Evolutionary conservation across 2,888 invertebrate species (phyloP).

Genomic region (Cotesia congregata): DNA sequence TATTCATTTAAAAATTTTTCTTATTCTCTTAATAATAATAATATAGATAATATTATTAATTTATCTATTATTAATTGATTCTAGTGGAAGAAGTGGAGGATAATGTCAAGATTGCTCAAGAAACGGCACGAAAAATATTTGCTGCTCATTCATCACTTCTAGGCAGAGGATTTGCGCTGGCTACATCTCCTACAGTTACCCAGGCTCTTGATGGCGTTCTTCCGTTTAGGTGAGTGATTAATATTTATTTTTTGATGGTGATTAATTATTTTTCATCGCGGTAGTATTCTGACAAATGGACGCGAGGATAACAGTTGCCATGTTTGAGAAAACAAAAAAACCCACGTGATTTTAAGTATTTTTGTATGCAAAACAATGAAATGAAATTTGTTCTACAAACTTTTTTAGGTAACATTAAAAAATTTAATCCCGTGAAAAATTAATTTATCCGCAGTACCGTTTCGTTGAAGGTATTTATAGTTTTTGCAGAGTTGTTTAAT

Average conservation of each 20-base stretch:
- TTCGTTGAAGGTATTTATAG: neutral
- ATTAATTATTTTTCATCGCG: neutral
- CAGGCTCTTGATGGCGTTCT: conserved; percentile 92
- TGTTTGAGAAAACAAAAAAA: neutral
- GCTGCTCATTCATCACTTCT: conserved; percentile 82
- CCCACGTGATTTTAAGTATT: neutral
- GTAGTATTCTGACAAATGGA: neutral
- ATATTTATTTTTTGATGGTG: conserved; percentile 7
- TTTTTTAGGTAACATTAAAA: neutral
- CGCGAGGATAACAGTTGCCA: neutral
- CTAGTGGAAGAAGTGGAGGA: conserved; percentile 79
- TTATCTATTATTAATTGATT: conserved; percentile 22
- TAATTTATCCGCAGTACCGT: neutral
- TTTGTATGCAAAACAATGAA: neutral
- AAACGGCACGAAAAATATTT: conserved; percentile 70
- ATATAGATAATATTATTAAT: conserved; percentile 26
- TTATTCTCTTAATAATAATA: too few species aligned
- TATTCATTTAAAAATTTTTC: neutral
- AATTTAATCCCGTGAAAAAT: neutral
- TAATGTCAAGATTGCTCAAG: conserved; percentile 81
- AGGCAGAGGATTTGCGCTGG: conserved; percentile 90
- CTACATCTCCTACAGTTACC: conserved; percentile 87
- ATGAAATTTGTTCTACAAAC: neutral
- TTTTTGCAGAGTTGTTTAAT: neutral
- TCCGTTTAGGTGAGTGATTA: conserved; percentile 80